Evolutionary conservation across 2,113 vertebrate species (phyloP).

Genomic region (Pholis gunnellus): DNA sequence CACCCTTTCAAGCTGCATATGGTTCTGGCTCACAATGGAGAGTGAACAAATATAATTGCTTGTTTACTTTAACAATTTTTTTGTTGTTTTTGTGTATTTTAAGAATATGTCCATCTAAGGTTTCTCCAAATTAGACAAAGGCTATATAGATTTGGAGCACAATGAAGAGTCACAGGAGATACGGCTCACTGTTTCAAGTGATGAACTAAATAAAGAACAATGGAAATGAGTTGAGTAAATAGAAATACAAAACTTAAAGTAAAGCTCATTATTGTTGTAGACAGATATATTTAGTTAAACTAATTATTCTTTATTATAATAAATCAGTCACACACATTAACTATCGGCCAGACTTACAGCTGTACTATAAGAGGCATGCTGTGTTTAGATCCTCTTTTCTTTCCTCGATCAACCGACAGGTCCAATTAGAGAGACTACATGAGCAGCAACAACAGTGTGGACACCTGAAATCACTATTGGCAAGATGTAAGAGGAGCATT

Average conservation of each 20-base stretch:
- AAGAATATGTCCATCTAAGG: conserved; percentile 29
- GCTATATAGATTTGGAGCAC: neutral
- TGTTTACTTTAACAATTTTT: conserved; percentile 73
- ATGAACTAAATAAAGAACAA: conserved; percentile 1
- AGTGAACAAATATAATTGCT: conserved; percentile 83
- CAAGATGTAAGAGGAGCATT: conserved; percentile 38
- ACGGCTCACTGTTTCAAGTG: neutral
- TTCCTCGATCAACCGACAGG: conserved; percentile 39
- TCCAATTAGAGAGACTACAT: conserved; percentile 63
- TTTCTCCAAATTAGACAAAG: conserved; percentile 40
- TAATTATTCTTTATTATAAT: conserved; percentile 21
- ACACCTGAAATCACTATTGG: conserved; percentile 67
- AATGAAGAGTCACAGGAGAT: conserved; percentile 10
- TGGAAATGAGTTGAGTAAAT: neutral
- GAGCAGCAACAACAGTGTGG: conserved; percentile 49
- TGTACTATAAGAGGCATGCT: neutral
- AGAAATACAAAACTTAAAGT: neutral
- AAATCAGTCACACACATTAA: neutral
- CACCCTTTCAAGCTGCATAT: conserved; percentile 89
- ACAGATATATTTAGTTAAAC: neutral
- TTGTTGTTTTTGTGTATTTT: conserved; percentile 40
- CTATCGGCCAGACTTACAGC: neutral
- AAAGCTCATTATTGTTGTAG: conserved; percentile 4
- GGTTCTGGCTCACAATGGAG: conserved; percentile 87
- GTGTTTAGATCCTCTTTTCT: neutral